A percentile compares a stretch with the other conserved stretches of the same genome.
Evolutionary conservation across 2,113 vertebrate species (phyloP).

Genomic region (Aviceda subcristata): DNA sequence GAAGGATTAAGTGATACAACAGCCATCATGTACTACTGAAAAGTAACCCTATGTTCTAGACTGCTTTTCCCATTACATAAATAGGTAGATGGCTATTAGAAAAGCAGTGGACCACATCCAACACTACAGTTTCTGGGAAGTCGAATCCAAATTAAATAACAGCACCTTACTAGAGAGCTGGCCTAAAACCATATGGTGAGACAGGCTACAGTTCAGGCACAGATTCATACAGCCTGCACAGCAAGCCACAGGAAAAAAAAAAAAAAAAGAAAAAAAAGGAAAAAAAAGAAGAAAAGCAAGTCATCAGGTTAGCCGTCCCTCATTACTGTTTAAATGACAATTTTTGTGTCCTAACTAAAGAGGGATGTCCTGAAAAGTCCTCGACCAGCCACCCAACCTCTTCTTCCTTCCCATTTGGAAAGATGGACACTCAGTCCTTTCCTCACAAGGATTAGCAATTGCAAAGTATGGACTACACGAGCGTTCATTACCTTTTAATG

Average conservation of each 20-base stretch:
- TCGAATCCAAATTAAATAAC: neutral
- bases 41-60: neutral
- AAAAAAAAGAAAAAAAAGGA: too few relatives aligned
- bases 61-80: neutral
- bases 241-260: neutral
- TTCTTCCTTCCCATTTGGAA: neutral
- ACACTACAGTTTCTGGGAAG: neutral
- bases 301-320: neutral
- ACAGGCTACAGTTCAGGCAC: neutral
- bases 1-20: neutral
- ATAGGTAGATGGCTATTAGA: neutral
- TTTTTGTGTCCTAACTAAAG: neutral
- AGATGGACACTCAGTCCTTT: neutral
- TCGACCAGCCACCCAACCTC: neutral
- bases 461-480: accelerated
- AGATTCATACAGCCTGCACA: neutral
- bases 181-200: neutral
- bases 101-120: neutral
- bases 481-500: neutral
- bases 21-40: neutral
- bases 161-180: neutral
- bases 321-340: neutral
- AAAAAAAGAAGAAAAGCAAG: neutral
- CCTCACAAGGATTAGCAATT: neutral
- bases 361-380: neutral